A percentile compares a stretch with the other conserved stretches of the same genome.
Conservation (phyloP, 2,113 vertebrate species). For the Lepisosteus oculatus region DNA sequence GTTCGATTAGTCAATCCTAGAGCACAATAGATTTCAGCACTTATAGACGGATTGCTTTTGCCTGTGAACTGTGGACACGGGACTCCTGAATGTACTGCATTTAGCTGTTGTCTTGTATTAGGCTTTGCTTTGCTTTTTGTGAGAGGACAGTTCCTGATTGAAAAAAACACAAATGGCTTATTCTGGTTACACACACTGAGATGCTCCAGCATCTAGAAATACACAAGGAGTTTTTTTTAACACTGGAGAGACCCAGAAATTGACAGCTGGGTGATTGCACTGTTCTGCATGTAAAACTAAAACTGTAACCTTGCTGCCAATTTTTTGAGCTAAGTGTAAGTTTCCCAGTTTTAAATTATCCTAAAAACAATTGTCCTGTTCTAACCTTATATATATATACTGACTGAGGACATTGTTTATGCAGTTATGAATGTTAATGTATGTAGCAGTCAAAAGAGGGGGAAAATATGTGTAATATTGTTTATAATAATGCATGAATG, state of each 20-base stretch:
- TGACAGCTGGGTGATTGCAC: too few species aligned
- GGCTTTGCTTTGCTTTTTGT: not conserved
- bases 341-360: too few species aligned
- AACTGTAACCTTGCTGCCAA: too few species aligned
- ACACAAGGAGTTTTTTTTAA: not conserved
- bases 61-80: constrained; percentile 35
- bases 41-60: constrained; percentile 24
- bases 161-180: constrained; percentile 10
- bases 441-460: too few species aligned
- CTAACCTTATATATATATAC: too few species aligned
- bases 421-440: too few species aligned
- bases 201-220: constrained; percentile 8
- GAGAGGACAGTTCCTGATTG: not conserved
- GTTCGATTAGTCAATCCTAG: constrained; percentile 29
- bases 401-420: too few species aligned
- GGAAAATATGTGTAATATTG: too few species aligned
- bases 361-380: too few species aligned
- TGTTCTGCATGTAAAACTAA: too few species aligned
- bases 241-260: constrained; percentile 10
- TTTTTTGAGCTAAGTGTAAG: too few species aligned
- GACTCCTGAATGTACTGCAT: constrained; percentile 23
- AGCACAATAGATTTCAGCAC: constrained; percentile 20
- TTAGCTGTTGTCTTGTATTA: constrained; percentile 29
- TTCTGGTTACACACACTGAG: constrained; percentile 4
- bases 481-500: too few species aligned